Percentiles rank a stretch among this genome's conserved stretches.
Evolutionary conservation across 2,113 vertebrate species (phyloP).

Genomic region (Tauraco erythrolophus): DNA sequence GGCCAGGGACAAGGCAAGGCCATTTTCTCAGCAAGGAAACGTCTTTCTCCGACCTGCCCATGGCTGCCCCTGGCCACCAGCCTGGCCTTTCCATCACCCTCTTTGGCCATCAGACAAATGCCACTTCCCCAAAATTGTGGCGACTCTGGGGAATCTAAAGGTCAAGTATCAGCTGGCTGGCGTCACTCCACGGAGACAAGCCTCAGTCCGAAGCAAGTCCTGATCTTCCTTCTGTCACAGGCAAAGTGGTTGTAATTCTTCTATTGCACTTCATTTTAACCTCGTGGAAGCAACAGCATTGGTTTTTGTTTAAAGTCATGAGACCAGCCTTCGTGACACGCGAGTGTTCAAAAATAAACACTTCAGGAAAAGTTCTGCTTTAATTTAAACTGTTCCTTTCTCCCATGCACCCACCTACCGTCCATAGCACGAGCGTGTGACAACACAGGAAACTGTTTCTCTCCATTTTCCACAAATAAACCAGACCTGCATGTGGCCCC

Average conservation of each 20-base stretch:
- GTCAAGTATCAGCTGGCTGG: conserved; percentile 70
- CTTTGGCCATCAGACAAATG: conserved; percentile 49
- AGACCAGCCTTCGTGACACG: neutral
- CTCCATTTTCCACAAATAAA: conserved; percentile 13
- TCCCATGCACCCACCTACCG: conserved; percentile 9
- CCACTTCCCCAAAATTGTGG: conserved; percentile 50
- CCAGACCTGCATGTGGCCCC: neutral
- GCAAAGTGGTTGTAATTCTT: neutral
- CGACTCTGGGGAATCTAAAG: conserved; percentile 66
- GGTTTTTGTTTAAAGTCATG: conserved; percentile 29
- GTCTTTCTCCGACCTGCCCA: rapidly evolving
- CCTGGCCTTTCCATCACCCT: neutral
- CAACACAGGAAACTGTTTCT: neutral
- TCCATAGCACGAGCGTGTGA: neutral
- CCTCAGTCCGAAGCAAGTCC: conserved; percentile 1
- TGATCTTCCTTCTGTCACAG: conserved; percentile 19
- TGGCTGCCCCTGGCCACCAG: neutral
- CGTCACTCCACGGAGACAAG: neutral
- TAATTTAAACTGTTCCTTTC: conserved; percentile 26
- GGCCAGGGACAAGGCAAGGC: neutral
- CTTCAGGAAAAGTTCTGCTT: neutral
- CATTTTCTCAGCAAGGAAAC: neutral
- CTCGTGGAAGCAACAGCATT: neutral
- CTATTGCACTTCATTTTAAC: conserved; percentile 25
- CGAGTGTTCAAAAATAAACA: conserved; percentile 44